Evolutionary conservation across 1,140 invertebrate genomes (phyloP), one percentile per base, ranked within the genome.

Genomic region (Scaptodrosophila lebanonensis): DNA sequence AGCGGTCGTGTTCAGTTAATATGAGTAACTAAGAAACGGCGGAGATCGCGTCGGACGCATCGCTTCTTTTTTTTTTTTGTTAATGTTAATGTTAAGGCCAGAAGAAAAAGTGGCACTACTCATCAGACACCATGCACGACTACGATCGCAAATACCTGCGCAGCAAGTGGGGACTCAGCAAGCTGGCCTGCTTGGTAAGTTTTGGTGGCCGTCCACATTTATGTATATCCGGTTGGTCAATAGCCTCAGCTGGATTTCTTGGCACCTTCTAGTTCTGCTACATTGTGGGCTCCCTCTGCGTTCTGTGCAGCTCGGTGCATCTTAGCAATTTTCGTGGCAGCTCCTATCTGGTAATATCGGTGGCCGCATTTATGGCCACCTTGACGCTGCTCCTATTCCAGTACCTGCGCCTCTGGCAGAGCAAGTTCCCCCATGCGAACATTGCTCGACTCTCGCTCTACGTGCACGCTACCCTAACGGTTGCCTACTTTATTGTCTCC

Each of bases 321-420:
- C 50, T 77, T 47, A 77, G 73, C 51, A 77, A 77, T 18, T 77
- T 77, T 59, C 72, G 72, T 0, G 72, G 72, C 44, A 67, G 72
- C 54, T 79, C 72, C 44, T 77, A 77, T 38, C 35, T 77, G 43
- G 51, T 51, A 8, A 67, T 77, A 25, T 58, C n/a, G 0, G 12
- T 69, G 16, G 3, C 68, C 2, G 72, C 73, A 1, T 72, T 67
- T 20, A 32, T 53, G 17, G 30, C 51, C 39, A 77, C 64, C 13
- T 18, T 54, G 38, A 20, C 25, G 30, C 35, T 77, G 29, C 39
- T 77, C 15, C 27, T 72, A 13, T 22, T 45, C 16, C 59, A 58
- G 25, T 64, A 36, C 18, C 54, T 77, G 18, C 50, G 73, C 1
- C 32, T 72, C 5, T 70, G 72, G 47, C 72, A 76, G 51, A 59